Base-by-base conservation (phyloP, 1,140 invertebrate genomes). In the Dendrolimus kikuchii region DNA sequence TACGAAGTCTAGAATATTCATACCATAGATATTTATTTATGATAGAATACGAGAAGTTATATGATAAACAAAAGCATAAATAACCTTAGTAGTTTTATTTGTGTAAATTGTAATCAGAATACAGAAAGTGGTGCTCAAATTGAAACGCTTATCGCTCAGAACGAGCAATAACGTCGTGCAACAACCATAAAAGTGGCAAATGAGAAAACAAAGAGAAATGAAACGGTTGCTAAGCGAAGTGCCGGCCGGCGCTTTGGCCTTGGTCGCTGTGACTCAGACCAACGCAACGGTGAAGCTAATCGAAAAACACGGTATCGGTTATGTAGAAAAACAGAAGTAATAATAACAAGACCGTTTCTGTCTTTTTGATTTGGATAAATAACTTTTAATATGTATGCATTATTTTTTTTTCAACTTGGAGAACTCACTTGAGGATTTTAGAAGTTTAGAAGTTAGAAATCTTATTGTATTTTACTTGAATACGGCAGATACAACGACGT, bases 241-340 rank as follows among this genome's bases (percentile, higher is more conserved):
- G 76, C 81, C 81, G 81, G 78, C 80, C 81, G 81, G 81, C 74
- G 49, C 45, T 42, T 43, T 57, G 81, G 74, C 77, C 79, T 84
- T 80, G 74, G 64, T 37, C 40, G 40, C 47, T 55, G 51, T 70
- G 71, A 77, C 54, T 77, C 66, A 72, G 55, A 51, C 10, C 23
- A 49, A 60, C 58, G 53, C 63, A 62, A 54, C 53, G 62, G 68
- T 49, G 60, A 46, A 23, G 1, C 68, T 55, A 68, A 71, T 74
- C 65, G 57, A 61, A 66, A 61, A 71, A 66, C 62, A 68, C 48
- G 23, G 48, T 40, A 3, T 50, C 49, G 39, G 23, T 3, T 23
- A 50, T 10, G 1, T 39, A 36, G 40, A 10, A 50, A 50, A 8
- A 40, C 10, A 50, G 4, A 9, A 38, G 23, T 23, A 23, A 23